These are phyloP conservation scores for Coranthus polyacanthus DNA, from an alignment of 2,797 vertebrate species.

Conservation along the genomic window DNA sequence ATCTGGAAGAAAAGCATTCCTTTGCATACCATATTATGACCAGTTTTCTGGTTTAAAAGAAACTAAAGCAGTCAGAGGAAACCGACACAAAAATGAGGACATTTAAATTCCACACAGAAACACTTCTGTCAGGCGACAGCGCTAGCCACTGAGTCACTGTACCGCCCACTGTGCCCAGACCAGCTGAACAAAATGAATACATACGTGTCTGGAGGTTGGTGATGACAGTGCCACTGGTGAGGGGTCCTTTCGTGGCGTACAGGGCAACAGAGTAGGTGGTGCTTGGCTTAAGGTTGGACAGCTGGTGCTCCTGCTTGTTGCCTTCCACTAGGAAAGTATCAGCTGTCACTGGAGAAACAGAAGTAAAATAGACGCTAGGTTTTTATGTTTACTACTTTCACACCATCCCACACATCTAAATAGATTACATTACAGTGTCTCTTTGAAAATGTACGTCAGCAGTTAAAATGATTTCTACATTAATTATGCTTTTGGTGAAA, in stretches of 20 bases:
- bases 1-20: background rate
- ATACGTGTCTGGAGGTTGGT: slow-evolving; percentile 95
- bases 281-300: slow-evolving; percentile 91
- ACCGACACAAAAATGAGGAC: slow-evolving; percentile 6
- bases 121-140: slow-evolving; percentile 11
- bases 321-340: slow-evolving; percentile 96
- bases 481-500: slow-evolving; percentile 10
- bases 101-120: slow-evolving; percentile 38
- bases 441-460: slow-evolving; percentile 7
- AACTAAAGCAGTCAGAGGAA: slow-evolving; percentile 8
- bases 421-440: background rate
- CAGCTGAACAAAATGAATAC: slow-evolving; percentile 69
- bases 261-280: slow-evolving; percentile 92
- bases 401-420: slow-evolving; percentile 9
- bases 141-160: slow-evolving; percentile 16
- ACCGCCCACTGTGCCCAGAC: slow-evolving; percentile 1
- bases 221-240: slow-evolving; percentile 91
- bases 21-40: background rate
- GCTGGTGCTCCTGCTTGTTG: slow-evolving; percentile 89
- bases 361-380: slow-evolving; percentile 5
- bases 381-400: slow-evolving; percentile 13
- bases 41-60: slow-evolving; percentile 18
- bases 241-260: slow-evolving; percentile 92
- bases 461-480: slow-evolving; percentile 10
- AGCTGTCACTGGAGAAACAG: slow-evolving; percentile 86